phyloP scores from a whole-genome alignment of 2,113 vertebrate genomes.

The Tinamus guttatus region DNA sequence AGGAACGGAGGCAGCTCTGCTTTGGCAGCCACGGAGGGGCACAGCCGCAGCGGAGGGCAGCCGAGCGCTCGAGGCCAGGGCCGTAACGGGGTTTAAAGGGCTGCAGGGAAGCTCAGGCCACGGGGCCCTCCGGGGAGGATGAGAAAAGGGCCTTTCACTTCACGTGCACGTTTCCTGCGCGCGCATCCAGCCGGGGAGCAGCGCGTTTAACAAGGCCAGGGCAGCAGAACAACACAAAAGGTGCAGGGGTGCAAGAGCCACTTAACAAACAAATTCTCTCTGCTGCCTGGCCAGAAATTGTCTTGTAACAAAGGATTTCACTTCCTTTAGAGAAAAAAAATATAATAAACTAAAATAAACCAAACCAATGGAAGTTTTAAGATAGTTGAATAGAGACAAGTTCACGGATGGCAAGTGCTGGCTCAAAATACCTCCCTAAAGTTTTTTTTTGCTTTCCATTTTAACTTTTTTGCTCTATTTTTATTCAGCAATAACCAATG shows the following conservation, averaged over 20 bases:
- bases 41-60: fast-evolving
- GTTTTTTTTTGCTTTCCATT: not conserved
- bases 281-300: not conserved
- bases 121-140: not conserved
- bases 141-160: not conserved
- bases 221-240: not conserved
- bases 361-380: not conserved
- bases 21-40: fast-evolving
- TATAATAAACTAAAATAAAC: not conserved
- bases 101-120: not conserved
- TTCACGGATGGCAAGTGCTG: not conserved
- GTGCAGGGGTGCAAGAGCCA: fast-evolving
- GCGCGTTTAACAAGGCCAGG: not conserved
- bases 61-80: fast-evolving
- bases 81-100: fast-evolving
- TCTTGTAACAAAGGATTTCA: not conserved
- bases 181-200: fast-evolving
- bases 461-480: not conserved
- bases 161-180: fast-evolving
- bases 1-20: fast-evolving
- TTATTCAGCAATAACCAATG: not conserved
- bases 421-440: not conserved
- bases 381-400: not conserved
- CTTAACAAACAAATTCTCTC: not conserved
- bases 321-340: not conserved